phyloP scores from a whole-genome alignment of 1,140 invertebrate species.

The Cyclina sinensis region DNA sequence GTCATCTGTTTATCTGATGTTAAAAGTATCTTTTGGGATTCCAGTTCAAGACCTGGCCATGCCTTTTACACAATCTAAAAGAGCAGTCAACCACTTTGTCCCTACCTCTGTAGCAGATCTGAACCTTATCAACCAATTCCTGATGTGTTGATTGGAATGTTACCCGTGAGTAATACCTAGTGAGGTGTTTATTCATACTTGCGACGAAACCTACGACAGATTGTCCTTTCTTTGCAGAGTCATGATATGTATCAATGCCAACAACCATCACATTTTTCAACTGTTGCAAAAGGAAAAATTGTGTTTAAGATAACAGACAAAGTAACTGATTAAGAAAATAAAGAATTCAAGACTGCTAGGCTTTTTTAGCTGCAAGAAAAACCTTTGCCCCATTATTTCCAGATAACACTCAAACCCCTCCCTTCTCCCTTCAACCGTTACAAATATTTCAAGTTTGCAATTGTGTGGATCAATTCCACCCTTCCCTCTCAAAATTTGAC shows the following conservation, averaged over 20 bases:
- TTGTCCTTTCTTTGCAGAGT: constrained; percentile 89
- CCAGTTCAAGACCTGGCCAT: too few relatives aligned
- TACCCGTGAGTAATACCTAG: constrained; percentile 92
- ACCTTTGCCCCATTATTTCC: too few relatives aligned
- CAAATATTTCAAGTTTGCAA: too few relatives aligned
- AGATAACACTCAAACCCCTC: too few relatives aligned
- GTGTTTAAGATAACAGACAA: background rate
- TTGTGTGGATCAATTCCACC: too few relatives aligned
- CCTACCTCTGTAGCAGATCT: constrained; percentile 70
- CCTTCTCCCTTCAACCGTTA: too few relatives aligned
- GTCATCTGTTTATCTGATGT: too few relatives aligned
- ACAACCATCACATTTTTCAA: constrained; percentile 89
- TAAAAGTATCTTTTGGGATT: too few relatives aligned
- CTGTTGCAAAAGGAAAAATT: constrained; percentile 63
- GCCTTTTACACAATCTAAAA: too few relatives aligned
- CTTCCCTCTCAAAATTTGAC: too few relatives aligned
- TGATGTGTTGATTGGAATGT: constrained; percentile 90
- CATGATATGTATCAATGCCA: constrained; percentile 96
- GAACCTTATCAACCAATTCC: constrained; percentile 87
- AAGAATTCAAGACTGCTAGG: background rate
- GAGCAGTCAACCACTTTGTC: background rate
- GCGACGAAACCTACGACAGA: constrained; percentile 93
- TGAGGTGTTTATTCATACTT: constrained; percentile 91
- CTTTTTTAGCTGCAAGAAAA: too few relatives aligned
- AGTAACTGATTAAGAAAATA: background rate